Base-by-base conservation (phyloP, 2,113 vertebrate species). In the Myiopsitta monachus region DNA sequence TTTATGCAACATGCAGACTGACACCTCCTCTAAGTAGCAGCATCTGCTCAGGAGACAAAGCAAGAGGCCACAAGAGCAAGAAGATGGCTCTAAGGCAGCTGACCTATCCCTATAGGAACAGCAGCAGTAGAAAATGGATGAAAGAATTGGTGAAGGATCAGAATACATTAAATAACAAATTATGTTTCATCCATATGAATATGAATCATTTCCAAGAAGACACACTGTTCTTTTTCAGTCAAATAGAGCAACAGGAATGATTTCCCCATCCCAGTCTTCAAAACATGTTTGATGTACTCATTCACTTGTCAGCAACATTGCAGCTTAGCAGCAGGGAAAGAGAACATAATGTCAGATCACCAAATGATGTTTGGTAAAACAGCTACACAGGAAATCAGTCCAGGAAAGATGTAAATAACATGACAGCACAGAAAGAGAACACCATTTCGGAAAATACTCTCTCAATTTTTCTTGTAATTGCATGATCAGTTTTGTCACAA, bases 61-160 rank as follows among this genome's bases (percentile, higher is more conserved):
- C 9, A 55, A 47, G 46, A 84, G 22, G 27, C 14, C 64, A 44
- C 9, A 62, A 59, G 13, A 74, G 24, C 43, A 78, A 70, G 3
- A 54, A 2, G 18, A 38, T 6, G 0, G 21, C 63, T 85, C 27
- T 43, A 63, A 55, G 19, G 16, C 16, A 38, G 12, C 21, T 38
- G 39, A 38, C 5, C 0, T 5, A 57, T 11, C 21, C n/a, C 5
- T 26, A 6, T 2, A 38, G 18, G n/a, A 84, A 66, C 4, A 49
- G n/a, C 2, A 1, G 43, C 10, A 43, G 19, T 0, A 89, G n/a
- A 62, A 63, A 74, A 57, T 10, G 15, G 5, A 18, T 46, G 14
- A 72, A 86, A 91, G 17, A 59, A 54, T 1, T 68, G 10, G 6
- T 38, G 52, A 46, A 44, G n/a, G 6, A 73, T 39, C 36, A 47